Evolutionary conservation across 2,888 invertebrate genomes (phyloP).

Genomic region (Timema podura): DNA sequence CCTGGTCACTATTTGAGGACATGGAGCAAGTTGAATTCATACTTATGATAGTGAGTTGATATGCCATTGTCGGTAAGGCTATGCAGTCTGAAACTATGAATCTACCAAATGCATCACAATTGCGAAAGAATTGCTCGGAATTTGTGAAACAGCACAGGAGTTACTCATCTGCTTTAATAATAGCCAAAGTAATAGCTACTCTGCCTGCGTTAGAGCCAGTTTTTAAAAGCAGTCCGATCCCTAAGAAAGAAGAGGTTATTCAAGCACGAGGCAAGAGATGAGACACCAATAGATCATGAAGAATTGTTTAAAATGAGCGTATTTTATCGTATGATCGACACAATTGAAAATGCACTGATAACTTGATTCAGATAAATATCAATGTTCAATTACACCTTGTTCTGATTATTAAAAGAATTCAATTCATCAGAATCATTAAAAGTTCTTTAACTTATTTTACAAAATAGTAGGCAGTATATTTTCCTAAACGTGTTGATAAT

Average conservation of each 20-base stretch:
- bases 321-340: too few relatives aligned
- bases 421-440: too few relatives aligned
- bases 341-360: too few relatives aligned
- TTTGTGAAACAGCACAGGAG: constrained; percentile 8
- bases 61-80: constrained; percentile 8
- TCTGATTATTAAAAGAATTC: too few relatives aligned
- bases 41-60: not conserved
- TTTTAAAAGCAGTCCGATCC: constrained; percentile 3
- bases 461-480: too few relatives aligned
- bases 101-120: not conserved
- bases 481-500: too few relatives aligned
- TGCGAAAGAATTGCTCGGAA: not conserved
- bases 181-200: not conserved
- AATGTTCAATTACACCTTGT: too few relatives aligned
- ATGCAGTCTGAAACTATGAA: not conserved
- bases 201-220: not conserved
- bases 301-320: too few relatives aligned
- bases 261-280: not conserved
- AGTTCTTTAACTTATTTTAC: too few relatives aligned
- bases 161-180: not conserved
- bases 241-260: not conserved
- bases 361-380: too few relatives aligned
- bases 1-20: not conserved
- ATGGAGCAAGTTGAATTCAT: not conserved
- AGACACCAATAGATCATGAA: not conserved